phyloP scores from a whole-genome alignment of 53 echinoderm and acorn worm species.

The Mesocentrotus franciscanus region DNA sequence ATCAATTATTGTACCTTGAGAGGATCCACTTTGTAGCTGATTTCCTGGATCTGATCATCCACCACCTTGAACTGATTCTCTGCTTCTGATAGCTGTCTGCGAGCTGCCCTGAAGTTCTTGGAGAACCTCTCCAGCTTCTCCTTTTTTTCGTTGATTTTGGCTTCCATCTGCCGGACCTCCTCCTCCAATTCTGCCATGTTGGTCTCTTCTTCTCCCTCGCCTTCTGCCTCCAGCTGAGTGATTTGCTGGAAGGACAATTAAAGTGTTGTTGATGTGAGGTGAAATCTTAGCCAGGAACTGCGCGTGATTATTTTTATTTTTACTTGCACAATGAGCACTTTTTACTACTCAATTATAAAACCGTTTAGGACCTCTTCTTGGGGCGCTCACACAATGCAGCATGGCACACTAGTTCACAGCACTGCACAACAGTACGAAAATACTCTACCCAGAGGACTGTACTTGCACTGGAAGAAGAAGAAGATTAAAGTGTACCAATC shows the following conservation, averaged over 20 bases:
- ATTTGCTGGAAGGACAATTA: slow-evolving; percentile 71
- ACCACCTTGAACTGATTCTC: slow-evolving; percentile 64
- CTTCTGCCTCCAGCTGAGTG: slow-evolving; percentile 73
- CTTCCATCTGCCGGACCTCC: slow-evolving; percentile 77
- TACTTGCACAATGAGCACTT: no score
- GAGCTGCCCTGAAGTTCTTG: slow-evolving; percentile 63
- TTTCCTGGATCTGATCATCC: slow-evolving; percentile 72
- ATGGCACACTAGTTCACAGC: no score
- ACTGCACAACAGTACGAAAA: no score
- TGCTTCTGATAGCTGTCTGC: slow-evolving; percentile 63
- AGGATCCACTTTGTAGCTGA: slow-evolving; percentile 86
- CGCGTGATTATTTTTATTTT: no score
- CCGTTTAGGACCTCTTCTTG: no score
- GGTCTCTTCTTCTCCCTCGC: slow-evolving; percentile 57
- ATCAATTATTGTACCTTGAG: slow-evolving; percentile 73
- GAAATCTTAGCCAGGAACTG: background rate
- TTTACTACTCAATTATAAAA: no score
- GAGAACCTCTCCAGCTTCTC: slow-evolving; percentile 64
- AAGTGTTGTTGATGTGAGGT: background rate
- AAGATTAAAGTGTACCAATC: no score
- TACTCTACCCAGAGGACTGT: no score
- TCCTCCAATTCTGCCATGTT: slow-evolving; percentile 84
- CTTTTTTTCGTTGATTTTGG: slow-evolving; percentile 59
- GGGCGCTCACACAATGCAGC: no score
- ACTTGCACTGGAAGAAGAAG: no score